Evolutionary conservation across 2,797 vertebrate species (phyloP).

Genomic region (Sebastes dallii): DNA sequence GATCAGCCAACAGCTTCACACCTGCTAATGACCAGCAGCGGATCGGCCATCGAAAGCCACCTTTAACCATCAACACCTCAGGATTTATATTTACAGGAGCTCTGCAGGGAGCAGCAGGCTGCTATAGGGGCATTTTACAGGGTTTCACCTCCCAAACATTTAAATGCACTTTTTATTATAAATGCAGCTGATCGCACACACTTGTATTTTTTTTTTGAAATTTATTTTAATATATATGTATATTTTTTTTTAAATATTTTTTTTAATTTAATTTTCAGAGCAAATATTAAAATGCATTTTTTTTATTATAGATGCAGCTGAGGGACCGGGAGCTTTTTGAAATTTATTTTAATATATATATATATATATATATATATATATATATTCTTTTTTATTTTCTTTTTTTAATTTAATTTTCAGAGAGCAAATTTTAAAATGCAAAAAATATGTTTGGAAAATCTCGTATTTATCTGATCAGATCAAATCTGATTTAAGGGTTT

Average conservation of each 20-base stretch:
- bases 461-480: not conserved
- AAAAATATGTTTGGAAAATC: not conserved
- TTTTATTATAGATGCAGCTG: too few relatives aligned
- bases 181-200: not conserved
- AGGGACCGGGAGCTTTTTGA: too few relatives aligned
- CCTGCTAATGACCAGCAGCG: conserved; percentile 71
- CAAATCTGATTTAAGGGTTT: not conserved
- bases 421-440: not conserved
- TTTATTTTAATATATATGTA: too few relatives aligned
- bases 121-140: conserved; percentile 37
- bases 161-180: not conserved
- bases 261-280: not conserved
- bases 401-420: not conserved
- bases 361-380: too few relatives aligned
- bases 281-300: not conserved
- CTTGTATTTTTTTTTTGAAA: not conserved
- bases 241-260: too few relatives aligned
- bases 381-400: too few relatives aligned
- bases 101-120: not conserved
- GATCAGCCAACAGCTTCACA: conserved; percentile 65
- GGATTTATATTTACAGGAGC: conserved; percentile 27
- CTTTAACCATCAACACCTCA: conserved; percentile 71
- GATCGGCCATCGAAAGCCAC: conserved; percentile 65
- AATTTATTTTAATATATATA: too few relatives aligned
- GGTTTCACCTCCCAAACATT: conserved; percentile 25